Conservation (phyloP, 2,888 invertebrate genomes). For the Nephrotoma appendiculata region DNA sequence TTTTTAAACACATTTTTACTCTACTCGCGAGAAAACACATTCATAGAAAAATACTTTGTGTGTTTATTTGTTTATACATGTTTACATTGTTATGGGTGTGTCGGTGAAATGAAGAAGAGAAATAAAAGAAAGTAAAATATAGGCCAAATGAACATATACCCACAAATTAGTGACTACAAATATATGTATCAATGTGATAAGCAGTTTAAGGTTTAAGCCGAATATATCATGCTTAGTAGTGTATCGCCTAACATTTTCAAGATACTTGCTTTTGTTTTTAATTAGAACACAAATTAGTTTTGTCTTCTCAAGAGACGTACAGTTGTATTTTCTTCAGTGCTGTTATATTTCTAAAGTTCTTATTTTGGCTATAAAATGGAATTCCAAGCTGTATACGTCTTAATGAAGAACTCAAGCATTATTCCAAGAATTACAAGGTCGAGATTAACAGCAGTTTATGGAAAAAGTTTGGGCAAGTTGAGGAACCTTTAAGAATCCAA, state of each 20-base stretch:
- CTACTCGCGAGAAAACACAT: background rate
- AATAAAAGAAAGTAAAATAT: constrained; percentile 1
- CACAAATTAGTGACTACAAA: constrained; percentile 2
- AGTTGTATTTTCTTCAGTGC: background rate
- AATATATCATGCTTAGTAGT: background rate
- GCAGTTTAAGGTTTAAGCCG: background rate
- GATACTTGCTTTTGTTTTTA: background rate
- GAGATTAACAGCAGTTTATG: no score
- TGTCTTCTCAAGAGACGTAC: background rate
- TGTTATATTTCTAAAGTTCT: no score
- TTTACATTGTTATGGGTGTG: background rate
- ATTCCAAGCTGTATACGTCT: no score
- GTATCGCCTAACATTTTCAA: background rate
- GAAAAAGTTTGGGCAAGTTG: no score
- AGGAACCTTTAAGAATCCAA: no score
- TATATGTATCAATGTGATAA: background rate
- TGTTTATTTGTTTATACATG: background rate
- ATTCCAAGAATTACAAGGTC: no score
- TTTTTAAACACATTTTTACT: background rate
- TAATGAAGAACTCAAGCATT: no score
- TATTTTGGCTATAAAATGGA: no score
- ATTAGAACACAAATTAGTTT: background rate
- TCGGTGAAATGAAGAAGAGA: constrained; percentile 1
- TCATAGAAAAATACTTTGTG: background rate
- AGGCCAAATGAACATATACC: background rate